phyloP scores from a whole-genome alignment of 2,797 vertebrate genomes.

The Brotula barbata region DNA sequence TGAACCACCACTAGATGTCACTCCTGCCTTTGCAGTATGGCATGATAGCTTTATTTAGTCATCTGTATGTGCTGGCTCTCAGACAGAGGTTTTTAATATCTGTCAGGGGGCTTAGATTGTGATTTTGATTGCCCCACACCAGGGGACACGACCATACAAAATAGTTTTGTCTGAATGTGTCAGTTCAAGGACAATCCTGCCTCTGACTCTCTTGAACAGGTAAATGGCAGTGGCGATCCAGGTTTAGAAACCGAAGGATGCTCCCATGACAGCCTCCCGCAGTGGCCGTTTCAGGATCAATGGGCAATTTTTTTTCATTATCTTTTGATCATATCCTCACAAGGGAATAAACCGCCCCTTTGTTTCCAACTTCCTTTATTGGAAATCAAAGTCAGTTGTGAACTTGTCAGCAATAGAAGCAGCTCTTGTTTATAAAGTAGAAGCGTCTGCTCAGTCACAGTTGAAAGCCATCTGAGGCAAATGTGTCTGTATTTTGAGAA shows the following conservation, averaged over 20 bases:
- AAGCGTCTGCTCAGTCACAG: not conserved
- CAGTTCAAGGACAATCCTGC: conserved; percentile 52
- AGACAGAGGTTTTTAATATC: conserved; percentile 20
- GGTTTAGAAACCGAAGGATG: conserved; percentile 26
- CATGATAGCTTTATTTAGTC: conserved; percentile 25
- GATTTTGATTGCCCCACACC: conserved; percentile 19
- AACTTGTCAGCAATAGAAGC: conserved; percentile 11
- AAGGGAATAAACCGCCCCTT: conserved; percentile 36
- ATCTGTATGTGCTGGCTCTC: conserved; percentile 17
- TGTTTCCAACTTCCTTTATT: conserved; percentile 28
- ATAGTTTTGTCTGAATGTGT: conserved; percentile 1
- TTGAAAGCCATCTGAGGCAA: not conserved
- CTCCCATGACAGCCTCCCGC: conserved; percentile 35
- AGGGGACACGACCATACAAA: not conserved
- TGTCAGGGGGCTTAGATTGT: conserved; percentile 12
- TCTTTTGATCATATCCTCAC: conserved; percentile 11
- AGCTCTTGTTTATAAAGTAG: conserved; percentile 20
- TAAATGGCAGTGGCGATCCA: conserved; percentile 28
- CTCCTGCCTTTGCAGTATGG: conserved; percentile 57
- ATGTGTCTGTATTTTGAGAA: conserved; percentile 16
- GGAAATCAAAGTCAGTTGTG: conserved; percentile 43
- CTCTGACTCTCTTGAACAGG: conserved; percentile 16
- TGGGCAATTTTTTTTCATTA: not conserved
- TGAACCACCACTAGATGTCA: conserved; percentile 74
- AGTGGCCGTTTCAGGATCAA: conserved; percentile 47